A percentile compares a stretch with the other conserved stretches of the same genome.
Conservation (phyloP, 2,888 invertebrate species). For the Cremastinae sp. region DNA sequence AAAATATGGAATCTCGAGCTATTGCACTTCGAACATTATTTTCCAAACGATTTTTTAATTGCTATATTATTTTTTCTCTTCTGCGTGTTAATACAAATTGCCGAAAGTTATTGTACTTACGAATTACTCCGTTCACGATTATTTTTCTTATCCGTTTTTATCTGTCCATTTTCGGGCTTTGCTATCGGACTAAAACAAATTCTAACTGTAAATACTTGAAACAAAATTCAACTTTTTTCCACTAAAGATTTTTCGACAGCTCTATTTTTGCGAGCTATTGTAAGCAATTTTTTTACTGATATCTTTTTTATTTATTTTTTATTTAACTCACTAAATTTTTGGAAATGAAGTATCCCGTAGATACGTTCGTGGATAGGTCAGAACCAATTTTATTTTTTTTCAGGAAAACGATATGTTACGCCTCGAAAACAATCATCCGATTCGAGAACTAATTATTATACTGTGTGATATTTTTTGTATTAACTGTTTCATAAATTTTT, state of each 20-base stretch:
- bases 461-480: no score
- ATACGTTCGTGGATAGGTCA: background rate
- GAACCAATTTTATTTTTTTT: slow-evolving; percentile 9
- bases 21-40: slow-evolving; percentile 18
- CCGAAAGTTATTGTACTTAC: slow-evolving; percentile 30
- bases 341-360: background rate
- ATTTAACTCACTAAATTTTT: background rate
- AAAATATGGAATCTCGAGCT: slow-evolving; percentile 29
- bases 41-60: slow-evolving; percentile 16
- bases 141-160: slow-evolving; percentile 12
- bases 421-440: background rate
- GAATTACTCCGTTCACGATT: slow-evolving; percentile 7
- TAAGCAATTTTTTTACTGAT: background rate
- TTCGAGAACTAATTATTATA: no score
- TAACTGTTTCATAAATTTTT: no score
- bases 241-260: background rate
- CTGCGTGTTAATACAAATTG: slow-evolving; percentile 16
- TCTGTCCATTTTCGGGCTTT: background rate
- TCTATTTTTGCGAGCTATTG: background rate
- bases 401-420: slow-evolving; percentile 15
- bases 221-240: background rate
- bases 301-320: background rate
- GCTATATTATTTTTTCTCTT: background rate
- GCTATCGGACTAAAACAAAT: background rate
- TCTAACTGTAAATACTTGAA: background rate